A percentile compares a stretch with the other conserved stretches of the same genome.
Evolutionary conservation across 2,113 vertebrate genomes (phyloP).

Genomic region (Gulo gulo): DNA sequence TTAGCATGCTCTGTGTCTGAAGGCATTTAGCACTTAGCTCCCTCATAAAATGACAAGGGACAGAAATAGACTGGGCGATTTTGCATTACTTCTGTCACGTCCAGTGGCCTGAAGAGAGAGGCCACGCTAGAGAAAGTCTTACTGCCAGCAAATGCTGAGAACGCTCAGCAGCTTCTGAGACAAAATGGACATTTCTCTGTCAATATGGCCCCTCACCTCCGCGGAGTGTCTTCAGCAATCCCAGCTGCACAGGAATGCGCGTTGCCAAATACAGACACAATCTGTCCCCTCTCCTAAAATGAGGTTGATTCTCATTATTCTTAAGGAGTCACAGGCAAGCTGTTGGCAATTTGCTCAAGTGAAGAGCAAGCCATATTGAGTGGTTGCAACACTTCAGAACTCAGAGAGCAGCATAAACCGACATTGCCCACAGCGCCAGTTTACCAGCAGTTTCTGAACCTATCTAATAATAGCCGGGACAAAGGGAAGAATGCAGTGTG

Average conservation of each 20-base stretch:
- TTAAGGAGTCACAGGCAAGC: constrained; percentile 57
- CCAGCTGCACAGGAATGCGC: constrained; percentile 23
- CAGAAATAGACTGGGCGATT: background rate
- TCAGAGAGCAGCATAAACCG: background rate
- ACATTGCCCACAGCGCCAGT: background rate
- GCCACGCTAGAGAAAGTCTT: background rate
- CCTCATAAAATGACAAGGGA: constrained; percentile 31
- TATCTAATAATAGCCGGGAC: constrained; percentile 34
- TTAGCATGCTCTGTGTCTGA: background rate
- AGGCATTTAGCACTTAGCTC: constrained; percentile 37
- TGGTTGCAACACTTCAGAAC: background rate
- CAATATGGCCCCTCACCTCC: background rate
- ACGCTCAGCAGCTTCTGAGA: background rate
- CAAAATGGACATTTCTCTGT: constrained; percentile 43
- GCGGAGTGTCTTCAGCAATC: constrained; percentile 38
- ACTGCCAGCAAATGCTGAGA: constrained; percentile 17
- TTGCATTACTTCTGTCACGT: background rate
- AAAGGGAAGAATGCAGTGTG: background rate
- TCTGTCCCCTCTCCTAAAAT: constrained; percentile 62
- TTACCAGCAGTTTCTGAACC: background rate
- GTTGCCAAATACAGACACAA: constrained; percentile 44
- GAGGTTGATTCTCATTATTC: constrained; percentile 63
- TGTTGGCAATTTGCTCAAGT: constrained; percentile 57
- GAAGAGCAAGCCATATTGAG: constrained; percentile 40
- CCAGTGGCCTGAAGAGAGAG: background rate